These are phyloP conservation scores for Sciurus vulgaris DNA, from an alignment of 2,797 vertebrate genomes.

Conservation along the genomic window DNA sequence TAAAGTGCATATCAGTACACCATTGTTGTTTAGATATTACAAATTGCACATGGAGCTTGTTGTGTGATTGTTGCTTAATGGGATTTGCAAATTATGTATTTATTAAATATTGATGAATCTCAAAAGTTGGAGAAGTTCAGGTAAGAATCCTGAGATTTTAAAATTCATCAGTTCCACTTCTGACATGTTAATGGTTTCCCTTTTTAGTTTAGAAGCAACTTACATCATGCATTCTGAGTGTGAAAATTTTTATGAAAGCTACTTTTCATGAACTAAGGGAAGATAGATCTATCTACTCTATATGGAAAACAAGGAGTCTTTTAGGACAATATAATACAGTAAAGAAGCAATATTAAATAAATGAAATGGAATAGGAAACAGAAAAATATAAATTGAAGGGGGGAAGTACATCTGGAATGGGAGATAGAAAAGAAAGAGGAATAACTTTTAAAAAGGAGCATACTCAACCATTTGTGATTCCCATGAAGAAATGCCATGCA, in stretches of 20 bases:
- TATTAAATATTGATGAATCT: constrained; percentile 63
- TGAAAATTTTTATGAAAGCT: constrained; percentile 27
- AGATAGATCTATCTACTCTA: background rate
- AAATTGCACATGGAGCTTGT: background rate
- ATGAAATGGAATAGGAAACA: background rate
- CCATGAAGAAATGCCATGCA: background rate
- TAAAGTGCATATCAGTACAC: background rate
- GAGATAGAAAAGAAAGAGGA: background rate
- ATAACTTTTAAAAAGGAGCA: background rate
- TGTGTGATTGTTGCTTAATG: constrained; percentile 45
- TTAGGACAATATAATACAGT: constrained; percentile 16
- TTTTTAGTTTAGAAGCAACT: constrained; percentile 53
- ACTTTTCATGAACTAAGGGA: constrained; percentile 41
- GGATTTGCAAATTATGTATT: constrained; percentile 58
- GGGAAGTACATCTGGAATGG: background rate
- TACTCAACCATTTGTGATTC: background rate
- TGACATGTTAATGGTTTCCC: background rate
- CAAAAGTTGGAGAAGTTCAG: constrained; percentile 44
- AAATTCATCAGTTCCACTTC: constrained; percentile 54
- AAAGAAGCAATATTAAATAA: background rate
- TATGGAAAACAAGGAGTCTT: background rate
- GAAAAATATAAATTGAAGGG: constrained; percentile 18
- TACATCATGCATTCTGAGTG: constrained; percentile 30
- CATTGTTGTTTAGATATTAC: constrained; percentile 29
- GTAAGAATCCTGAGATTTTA: constrained; percentile 38